Evolutionary conservation across 2,113 vertebrate genomes (phyloP).

Genomic region (Poeciliopsis occidentalis): DNA sequence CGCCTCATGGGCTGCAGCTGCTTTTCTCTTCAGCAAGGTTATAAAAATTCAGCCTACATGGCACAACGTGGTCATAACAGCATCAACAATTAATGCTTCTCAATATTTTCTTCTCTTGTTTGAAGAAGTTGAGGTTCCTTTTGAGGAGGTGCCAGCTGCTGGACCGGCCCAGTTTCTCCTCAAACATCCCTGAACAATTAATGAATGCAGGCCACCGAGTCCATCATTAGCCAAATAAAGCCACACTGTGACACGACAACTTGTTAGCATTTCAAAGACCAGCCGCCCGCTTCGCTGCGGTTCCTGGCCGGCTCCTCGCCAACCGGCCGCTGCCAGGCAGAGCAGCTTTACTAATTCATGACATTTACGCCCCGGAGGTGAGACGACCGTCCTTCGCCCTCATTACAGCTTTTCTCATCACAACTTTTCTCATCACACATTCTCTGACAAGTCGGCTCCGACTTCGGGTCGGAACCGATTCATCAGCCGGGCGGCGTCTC

Average conservation of each 20-base stretch:
- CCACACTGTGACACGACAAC: conserved; percentile 65
- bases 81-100: conserved; percentile 63
- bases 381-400: conserved; percentile 77
- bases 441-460: conserved; percentile 75
- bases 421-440: conserved; percentile 75
- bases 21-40: conserved; percentile 24
- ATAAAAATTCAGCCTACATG: conserved; percentile 33
- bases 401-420: conserved; percentile 79
- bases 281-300: conserved; percentile 41
- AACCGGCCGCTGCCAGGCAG: conserved; percentile 59
- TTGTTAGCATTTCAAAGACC: conserved; percentile 80
- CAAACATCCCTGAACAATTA: conserved; percentile 73
- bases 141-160: conserved; percentile 69
- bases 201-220: conserved; percentile 74
- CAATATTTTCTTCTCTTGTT: conserved; percentile 54
- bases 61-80: conserved; percentile 53
- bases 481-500: neutral
- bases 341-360: conserved; percentile 78
- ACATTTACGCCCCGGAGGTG: conserved; percentile 75
- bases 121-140: conserved; percentile 58
- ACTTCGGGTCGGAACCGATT: conserved; percentile 23
- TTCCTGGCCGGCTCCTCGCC: conserved; percentile 20
- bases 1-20: conserved; percentile 16
- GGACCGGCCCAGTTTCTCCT: conserved; percentile 68
- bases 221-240: conserved; percentile 69